Conservation (phyloP, 2,113 vertebrate species). For the Eretmochelys imbricata region DNA sequence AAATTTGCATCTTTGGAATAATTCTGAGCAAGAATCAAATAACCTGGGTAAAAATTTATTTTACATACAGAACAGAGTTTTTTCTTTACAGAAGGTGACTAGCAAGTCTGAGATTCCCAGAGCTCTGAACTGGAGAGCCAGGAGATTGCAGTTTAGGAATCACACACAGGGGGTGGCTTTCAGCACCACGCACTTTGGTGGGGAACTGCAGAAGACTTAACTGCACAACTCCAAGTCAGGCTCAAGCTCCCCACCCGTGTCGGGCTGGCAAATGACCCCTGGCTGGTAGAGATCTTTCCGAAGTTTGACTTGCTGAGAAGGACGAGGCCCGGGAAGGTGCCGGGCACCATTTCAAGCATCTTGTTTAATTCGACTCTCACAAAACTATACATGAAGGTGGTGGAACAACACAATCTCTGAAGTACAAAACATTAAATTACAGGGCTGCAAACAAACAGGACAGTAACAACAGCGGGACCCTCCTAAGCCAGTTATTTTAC, state of each 20-base stretch:
- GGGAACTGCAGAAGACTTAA: not conserved
- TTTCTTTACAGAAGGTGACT: slow-evolving; percentile 41
- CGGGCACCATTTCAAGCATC: slow-evolving; percentile 46
- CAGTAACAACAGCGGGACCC: slow-evolving; percentile 47
- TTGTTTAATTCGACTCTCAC: slow-evolving; percentile 71
- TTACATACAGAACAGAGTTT: slow-evolving; percentile 76
- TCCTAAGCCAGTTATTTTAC: slow-evolving; percentile 71
- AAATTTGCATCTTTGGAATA: not conserved
- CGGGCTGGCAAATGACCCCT: slow-evolving; percentile 24
- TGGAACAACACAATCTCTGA: slow-evolving; percentile 73
- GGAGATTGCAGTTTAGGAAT: slow-evolving; percentile 27
- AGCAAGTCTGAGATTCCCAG: slow-evolving; percentile 59
- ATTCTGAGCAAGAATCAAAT: not conserved
- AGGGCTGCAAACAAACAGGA: slow-evolving; percentile 70
- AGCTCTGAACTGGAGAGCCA: slow-evolving; percentile 48
- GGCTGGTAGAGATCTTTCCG: not conserved
- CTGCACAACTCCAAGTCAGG: not conserved
- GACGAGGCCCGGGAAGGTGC: slow-evolving; percentile 12
- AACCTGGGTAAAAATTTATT: slow-evolving; percentile 84
- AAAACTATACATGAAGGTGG: slow-evolving; percentile 60
- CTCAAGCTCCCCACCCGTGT: not conserved
- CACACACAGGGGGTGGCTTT: not conserved
- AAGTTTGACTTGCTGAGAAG: slow-evolving; percentile 25
- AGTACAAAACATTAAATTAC: slow-evolving; percentile 83
- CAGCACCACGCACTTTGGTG: not conserved